Conservation (phyloP, 1,140 invertebrate species). For the Diachasma alloeum region DNA sequence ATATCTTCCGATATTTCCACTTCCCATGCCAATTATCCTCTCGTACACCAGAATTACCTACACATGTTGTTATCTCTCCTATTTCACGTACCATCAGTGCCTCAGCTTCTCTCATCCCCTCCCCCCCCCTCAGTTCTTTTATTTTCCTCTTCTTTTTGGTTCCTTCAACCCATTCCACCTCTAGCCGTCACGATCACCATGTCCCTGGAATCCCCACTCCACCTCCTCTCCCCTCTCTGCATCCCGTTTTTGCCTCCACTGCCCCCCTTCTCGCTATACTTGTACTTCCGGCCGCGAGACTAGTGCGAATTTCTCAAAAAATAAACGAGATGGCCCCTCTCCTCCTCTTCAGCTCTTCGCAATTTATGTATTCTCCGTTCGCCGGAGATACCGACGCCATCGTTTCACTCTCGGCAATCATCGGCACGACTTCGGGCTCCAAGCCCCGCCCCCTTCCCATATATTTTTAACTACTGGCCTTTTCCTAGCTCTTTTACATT, state of each 20-base stretch:
- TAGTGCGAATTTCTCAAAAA: conserved; percentile 51
- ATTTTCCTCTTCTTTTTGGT: neutral
- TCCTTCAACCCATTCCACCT: neutral
- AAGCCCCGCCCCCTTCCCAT: neutral
- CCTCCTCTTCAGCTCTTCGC: neutral
- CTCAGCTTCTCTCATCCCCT: neutral
- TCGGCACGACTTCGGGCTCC: neutral
- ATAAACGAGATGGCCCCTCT: conserved; percentile 39
- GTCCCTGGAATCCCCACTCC: conserved; percentile 45
- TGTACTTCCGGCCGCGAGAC: conserved; percentile 52
- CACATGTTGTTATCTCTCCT: neutral
- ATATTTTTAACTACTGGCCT: conserved; percentile 40
- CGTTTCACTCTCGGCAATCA: neutral
- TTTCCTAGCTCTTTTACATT: conserved; percentile 34
- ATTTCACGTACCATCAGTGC: neutral
- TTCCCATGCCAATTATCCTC: neutral
- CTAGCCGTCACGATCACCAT: conserved; percentile 12
- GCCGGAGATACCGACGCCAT: neutral
- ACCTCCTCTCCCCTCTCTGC: neutral
- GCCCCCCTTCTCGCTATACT: conserved; percentile 43
- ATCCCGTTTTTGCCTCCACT: neutral
- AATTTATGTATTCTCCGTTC: conserved; percentile 1
- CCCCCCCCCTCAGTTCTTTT: neutral
- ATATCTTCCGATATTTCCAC: neutral
- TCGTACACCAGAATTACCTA: too few relatives aligned